These are phyloP conservation scores for Hypomecis atomaria DNA, from an alignment of 2,888 invertebrate genomes.

Conservation along the genomic window DNA sequence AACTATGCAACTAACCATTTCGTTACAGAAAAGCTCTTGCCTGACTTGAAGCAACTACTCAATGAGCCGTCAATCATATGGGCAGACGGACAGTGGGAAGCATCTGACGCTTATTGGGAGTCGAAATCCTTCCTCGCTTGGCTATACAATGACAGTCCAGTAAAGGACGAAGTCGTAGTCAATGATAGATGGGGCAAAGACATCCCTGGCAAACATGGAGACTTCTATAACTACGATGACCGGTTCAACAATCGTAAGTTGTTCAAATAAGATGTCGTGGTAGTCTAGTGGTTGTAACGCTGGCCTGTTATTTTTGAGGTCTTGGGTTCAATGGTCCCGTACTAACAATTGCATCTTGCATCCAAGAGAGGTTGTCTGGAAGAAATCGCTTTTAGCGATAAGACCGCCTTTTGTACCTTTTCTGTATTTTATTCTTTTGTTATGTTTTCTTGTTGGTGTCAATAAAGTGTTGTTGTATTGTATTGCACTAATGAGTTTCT, in stretches of 20 bases:
- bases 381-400: too few species aligned
- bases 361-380: too few species aligned
- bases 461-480: too few species aligned
- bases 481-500: too few species aligned
- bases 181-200: conserved; percentile 97
- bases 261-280: too few species aligned
- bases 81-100: conserved; percentile 98
- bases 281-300: too few species aligned
- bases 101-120: conserved; percentile 92
- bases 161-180: conserved; percentile 93
- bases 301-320: too few species aligned
- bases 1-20: conserved; percentile 87
- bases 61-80: conserved; percentile 91
- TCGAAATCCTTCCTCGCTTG: conserved; percentile 94
- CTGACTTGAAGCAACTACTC: conserved; percentile 92
- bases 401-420: too few species aligned
- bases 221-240: conserved; percentile 93
- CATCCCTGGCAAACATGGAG: conserved; percentile 93
- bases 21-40: conserved; percentile 88
- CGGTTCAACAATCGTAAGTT: conserved; percentile 79
- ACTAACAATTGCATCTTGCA: too few species aligned
- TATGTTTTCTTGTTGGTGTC: too few species aligned
- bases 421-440: too few species aligned
- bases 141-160: conserved; percentile 96
- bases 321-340: too few species aligned